phyloP scores from a whole-genome alignment of 2,113 vertebrate genomes.

The Myotis brandtii region DNA sequence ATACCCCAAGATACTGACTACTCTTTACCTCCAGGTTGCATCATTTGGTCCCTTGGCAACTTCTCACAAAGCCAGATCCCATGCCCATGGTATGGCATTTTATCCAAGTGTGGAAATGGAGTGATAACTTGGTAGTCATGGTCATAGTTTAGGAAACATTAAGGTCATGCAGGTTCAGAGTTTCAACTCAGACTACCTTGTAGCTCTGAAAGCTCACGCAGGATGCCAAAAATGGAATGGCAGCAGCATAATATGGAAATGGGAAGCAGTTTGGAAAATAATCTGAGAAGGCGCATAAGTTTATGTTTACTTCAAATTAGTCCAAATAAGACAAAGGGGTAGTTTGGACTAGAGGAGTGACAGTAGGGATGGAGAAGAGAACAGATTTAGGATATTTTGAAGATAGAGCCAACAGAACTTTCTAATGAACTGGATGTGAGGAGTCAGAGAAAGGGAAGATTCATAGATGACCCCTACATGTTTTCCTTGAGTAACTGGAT shows the following conservation, averaged over 20 bases:
- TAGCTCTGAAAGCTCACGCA: neutral
- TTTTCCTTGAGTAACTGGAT: slow-evolving; percentile 8
- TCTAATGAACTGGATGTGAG: neutral
- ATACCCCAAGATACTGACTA: neutral
- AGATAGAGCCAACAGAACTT: neutral
- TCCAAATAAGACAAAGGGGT: slow-evolving; percentile 32
- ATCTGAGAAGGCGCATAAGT: neutral
- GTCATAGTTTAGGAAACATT: neutral
- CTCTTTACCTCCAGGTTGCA: neutral
- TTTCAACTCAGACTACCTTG: neutral
- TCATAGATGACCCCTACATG: neutral
- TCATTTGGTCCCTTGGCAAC: neutral
- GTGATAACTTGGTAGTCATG: neutral
- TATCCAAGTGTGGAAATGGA: neutral
- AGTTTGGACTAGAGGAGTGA: neutral
- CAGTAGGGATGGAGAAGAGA: neutral
- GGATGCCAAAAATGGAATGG: neutral
- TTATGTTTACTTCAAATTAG: neutral
- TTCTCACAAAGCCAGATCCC: neutral
- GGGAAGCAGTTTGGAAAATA: neutral
- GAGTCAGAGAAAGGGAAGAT: neutral
- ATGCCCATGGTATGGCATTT: neutral
- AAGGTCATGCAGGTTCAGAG: neutral
- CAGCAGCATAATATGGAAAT: neutral
- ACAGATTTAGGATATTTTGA: slow-evolving; percentile 5